phyloP scores from a whole-genome alignment of 2,113 vertebrate species.

The Gnathonemus echidnorhynchus region DNA sequence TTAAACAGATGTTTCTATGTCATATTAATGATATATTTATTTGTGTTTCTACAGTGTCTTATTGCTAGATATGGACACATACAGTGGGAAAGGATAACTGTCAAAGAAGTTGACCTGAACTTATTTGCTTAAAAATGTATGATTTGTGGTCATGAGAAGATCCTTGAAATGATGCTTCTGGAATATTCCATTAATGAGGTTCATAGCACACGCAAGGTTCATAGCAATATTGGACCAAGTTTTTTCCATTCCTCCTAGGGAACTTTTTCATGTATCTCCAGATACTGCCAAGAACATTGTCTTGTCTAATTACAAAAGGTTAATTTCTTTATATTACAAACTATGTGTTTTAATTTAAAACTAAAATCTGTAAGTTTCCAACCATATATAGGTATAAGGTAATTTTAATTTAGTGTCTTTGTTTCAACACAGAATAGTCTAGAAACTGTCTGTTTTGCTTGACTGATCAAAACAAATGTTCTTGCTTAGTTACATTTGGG shows the following conservation, averaged over 20 bases:
- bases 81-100: not conserved
- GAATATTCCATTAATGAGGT: not conserved
- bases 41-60: not conserved
- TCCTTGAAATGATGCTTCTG: not conserved
- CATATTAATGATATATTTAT: conserved; percentile 24
- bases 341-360: not conserved
- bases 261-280: not conserved
- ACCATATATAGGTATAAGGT: not conserved
- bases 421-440: conserved; percentile 3
- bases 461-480: conserved; percentile 43
- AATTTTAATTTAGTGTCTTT: conserved; percentile 4
- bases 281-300: not conserved
- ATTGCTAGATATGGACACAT: not conserved
- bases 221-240: not conserved
- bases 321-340: not conserved
- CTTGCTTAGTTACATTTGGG: conserved; percentile 53
- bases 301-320: not conserved
- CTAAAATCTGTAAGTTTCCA: not conserved
- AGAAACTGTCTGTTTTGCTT: conserved; percentile 30
- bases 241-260: not conserved
- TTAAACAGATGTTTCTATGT: conserved; percentile 54
- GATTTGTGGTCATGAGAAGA: not conserved
- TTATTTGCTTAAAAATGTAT: not conserved
- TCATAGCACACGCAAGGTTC: not conserved
- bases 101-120: not conserved